Evolutionary conservation across 2,888 invertebrate genomes (phyloP), one percentile per base, ranked within the genome.

Genomic region (Escarpia spicata): DNA sequence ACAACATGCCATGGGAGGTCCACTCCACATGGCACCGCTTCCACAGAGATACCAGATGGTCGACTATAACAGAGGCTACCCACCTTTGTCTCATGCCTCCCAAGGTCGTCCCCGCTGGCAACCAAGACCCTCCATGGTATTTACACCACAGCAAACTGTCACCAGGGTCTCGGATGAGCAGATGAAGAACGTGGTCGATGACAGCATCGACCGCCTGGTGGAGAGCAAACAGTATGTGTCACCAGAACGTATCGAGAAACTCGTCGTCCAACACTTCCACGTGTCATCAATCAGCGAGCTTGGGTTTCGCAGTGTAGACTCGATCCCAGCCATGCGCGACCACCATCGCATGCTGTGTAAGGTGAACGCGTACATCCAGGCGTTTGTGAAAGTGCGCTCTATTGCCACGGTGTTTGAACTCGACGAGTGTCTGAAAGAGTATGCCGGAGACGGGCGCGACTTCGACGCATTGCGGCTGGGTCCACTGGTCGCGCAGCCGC

Each of bases 391-490:
- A 92, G 94, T 94, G 19, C 94, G 95, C 8, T 94, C 95, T 0
- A 94, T 96, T 43, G 96, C 95, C 92, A 95, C 96, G 0, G 92
- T 96, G 90, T 93, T 95, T 94, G 96, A 96, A 93, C 94, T 96
- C 15, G 94, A 95, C 92, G 94, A 95, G 91, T 94, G 94, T 90
- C 92, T 96, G 91, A 91, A 93, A 26, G 95, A 95, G 31, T 96
- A 95, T 92, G 94, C 94, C 26, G 93, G 94, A 43, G 93, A 94
- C 43, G 94, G 94, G 10, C 94, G 94, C 10, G 94, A 94, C 19
- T 96, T 96, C 94, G 94, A 94, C 8, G 92, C 93, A 6, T 92
- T 96, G 91, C 95, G 95, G 45, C 93, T 96, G 3, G 96, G 96
- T 1, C 96, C 96, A 0, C 92, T 96, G n/a, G 95, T 95, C 90